These are phyloP conservation scores for Butastur rufipennis DNA, from an alignment of 2,113 vertebrate species.

Conservation along the genomic window DNA sequence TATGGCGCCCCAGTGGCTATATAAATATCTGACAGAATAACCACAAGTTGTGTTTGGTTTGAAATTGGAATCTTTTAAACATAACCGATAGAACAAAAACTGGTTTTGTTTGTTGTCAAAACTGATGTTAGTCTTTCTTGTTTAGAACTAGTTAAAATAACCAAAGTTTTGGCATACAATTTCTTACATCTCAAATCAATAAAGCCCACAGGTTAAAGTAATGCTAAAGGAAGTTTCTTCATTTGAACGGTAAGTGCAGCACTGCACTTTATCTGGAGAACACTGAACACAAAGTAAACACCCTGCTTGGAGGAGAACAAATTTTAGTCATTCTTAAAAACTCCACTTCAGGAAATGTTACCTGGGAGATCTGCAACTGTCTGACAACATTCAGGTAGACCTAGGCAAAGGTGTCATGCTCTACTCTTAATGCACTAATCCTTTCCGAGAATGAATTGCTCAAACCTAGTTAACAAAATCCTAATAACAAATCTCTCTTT, in stretches of 20 bases:
- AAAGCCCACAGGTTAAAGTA: constrained; percentile 27
- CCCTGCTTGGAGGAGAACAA: neutral
- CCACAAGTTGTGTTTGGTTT: constrained; percentile 87
- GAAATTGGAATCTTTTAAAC: constrained; percentile 86
- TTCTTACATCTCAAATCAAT: constrained; percentile 56
- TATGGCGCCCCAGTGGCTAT: constrained; percentile 87
- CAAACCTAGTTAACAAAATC: neutral
- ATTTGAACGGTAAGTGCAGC: neutral
- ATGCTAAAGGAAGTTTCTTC: constrained; percentile 31
- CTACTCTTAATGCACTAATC: neutral
- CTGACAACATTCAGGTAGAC: neutral
- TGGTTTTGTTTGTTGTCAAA: constrained; percentile 83
- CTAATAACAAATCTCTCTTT: neutral
- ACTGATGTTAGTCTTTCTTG: constrained; percentile 72
- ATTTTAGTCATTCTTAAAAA: constrained; percentile 25
- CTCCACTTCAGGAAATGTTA: neutral
- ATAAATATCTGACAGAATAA: constrained; percentile 90
- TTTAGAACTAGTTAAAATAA: constrained; percentile 68
- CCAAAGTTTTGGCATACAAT: constrained; percentile 17
- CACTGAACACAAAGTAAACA: constrained; percentile 25
- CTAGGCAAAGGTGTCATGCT: neutral
- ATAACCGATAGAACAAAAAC: constrained; percentile 76
- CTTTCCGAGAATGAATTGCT: neutral
- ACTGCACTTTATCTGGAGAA: constrained; percentile 35
- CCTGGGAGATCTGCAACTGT: neutral